Conservation (phyloP, 64 coral and sea anemone genomes). For the Stylophora pistillata region DNA sequence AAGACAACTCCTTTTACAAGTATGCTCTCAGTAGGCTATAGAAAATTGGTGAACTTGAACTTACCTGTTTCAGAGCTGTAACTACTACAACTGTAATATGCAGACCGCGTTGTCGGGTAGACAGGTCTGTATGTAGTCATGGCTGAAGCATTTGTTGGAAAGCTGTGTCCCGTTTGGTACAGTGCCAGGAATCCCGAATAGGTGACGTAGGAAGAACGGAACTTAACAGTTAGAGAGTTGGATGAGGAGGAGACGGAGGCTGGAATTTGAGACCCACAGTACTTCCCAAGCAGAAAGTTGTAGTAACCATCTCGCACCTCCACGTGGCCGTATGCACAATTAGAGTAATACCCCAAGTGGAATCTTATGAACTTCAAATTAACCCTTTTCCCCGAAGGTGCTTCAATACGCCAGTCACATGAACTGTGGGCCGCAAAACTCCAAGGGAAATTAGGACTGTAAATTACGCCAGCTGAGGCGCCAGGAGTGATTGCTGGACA, state of each 20-base stretch:
- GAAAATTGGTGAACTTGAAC: not conserved
- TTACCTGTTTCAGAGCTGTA: conserved; percentile 5
- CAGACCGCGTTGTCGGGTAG: not conserved
- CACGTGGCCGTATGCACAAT: not conserved
- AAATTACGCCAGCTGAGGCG: not conserved
- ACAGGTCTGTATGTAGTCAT: not conserved
- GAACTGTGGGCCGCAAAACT: not conserved
- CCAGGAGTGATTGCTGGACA: not conserved
- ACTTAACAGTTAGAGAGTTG: not conserved
- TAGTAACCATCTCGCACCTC: not conserved
- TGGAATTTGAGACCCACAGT: not conserved
- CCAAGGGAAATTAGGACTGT: not conserved
- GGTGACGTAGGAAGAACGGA: not conserved
- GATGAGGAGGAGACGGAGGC: not conserved
- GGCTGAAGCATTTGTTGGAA: not conserved
- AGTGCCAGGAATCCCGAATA: conserved; percentile 11
- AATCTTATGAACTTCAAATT: not conserved
- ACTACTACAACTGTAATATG: not conserved
- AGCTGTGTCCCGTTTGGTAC: not conserved
- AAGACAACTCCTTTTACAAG: no score
- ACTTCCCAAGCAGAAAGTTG: not conserved
- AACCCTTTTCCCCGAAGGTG: not conserved
- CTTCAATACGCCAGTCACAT: not conserved
- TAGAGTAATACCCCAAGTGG: not conserved
- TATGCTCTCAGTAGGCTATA: no score